Conservation (phyloP, 2,113 vertebrate genomes). For the Sula dactylatra region DNA sequence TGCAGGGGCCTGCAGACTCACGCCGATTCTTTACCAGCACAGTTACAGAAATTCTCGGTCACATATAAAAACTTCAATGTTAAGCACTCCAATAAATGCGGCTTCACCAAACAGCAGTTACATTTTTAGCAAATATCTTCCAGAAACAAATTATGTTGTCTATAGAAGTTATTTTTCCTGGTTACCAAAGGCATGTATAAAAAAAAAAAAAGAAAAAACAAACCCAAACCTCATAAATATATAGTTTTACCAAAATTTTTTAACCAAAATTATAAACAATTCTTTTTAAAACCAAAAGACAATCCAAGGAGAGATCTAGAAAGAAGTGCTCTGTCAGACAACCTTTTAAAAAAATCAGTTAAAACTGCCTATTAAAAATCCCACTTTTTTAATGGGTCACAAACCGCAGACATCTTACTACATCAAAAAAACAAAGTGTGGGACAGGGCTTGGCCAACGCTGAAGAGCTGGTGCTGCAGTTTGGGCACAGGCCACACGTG, state of each 20-base stretch:
- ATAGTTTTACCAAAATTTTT: background rate
- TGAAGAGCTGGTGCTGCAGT: background rate
- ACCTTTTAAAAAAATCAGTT: background rate
- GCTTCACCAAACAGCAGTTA: background rate
- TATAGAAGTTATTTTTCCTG: background rate
- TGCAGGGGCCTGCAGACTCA: background rate
- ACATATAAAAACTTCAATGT: background rate
- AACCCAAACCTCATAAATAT: background rate
- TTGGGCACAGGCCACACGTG: rapidly evolving
- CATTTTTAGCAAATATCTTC: rapidly evolving
- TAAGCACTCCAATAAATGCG: background rate
- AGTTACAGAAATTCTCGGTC: background rate
- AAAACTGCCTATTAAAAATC: background rate
- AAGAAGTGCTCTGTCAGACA: background rate
- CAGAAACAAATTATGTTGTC: rapidly evolving
- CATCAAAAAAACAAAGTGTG: rapidly evolving
- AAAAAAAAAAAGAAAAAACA: background rate
- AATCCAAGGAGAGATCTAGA: background rate
- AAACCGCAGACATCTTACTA: rapidly evolving
- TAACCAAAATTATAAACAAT: background rate
- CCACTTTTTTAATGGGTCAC: background rate
- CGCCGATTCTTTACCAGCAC: background rate
- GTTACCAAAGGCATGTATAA: background rate
- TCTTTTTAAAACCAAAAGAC: background rate
- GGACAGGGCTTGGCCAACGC: background rate